Evolutionary conservation across 23 tunicate species (phyloP).

Genomic region (Halocynthia roretzi): DNA sequence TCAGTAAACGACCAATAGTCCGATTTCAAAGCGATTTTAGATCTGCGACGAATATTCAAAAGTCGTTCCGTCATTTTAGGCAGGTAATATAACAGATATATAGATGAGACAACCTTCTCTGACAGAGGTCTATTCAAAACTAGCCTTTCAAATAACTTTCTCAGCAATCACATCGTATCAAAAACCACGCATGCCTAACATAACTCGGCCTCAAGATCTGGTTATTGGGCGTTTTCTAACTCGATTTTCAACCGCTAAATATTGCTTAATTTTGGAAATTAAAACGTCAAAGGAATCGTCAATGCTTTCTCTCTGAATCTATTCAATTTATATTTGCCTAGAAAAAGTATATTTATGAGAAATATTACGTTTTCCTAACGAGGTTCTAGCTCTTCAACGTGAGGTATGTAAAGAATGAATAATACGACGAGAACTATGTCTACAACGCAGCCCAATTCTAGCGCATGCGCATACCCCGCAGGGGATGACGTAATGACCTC

Average conservation of each 20-base stretch:
- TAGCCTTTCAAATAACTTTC: too few species aligned
- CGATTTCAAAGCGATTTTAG: too few species aligned
- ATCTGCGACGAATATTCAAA: too few species aligned
- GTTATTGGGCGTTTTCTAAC: constrained; percentile 5
- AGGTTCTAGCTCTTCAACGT: constrained; percentile 7
- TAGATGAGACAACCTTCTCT: too few species aligned
- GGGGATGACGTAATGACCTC: constrained; percentile 66
- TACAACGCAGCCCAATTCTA: constrained; percentile 47
- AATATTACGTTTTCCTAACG: constrained; percentile 12
- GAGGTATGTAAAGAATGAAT: constrained; percentile 91
- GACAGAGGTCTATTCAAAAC: too few species aligned
- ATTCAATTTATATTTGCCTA: background rate
- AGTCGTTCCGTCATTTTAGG: too few species aligned
- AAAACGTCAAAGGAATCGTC: constrained; percentile 30
- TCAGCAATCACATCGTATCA: background rate
- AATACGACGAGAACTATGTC: constrained; percentile 67
- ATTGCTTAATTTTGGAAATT: constrained; percentile 3
- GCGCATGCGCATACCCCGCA: constrained; percentile 89
- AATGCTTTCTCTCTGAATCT: constrained; percentile 12
- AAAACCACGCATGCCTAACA: constrained; percentile 86
- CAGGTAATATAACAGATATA: too few species aligned
- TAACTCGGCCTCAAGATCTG: constrained; percentile 47
- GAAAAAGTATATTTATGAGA: constrained; percentile 10
- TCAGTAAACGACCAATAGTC: too few species aligned
- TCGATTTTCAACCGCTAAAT: constrained; percentile 8